Base-by-base conservation (phyloP, 2,797 vertebrate species). In the Poeciliopsis paucimaculata region DNA sequence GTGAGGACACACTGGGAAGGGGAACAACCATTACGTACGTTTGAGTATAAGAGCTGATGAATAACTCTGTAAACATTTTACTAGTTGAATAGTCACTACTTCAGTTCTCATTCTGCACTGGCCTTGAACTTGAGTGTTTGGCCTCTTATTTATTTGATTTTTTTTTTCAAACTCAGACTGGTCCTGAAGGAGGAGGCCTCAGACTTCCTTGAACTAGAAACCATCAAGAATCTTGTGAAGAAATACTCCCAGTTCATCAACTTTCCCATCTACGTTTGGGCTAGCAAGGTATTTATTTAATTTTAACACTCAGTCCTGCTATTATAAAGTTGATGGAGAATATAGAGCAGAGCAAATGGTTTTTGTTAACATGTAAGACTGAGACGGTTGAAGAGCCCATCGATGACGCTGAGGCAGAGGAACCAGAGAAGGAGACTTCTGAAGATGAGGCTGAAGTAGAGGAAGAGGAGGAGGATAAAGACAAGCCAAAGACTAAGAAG, bases 231-330 rank as follows among this genome's bases (percentile, higher is more conserved):
- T 89, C 96, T 99, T 0, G 97, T 99, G 76, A 98, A 70, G 91
- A 99, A 99, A 79, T 99, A 99, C 74, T 99, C 98, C 0, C 98
- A 99, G 91, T 99, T 99, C 92, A 99, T 99, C 87, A 99, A 99
- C 94, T 99, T 99, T 87, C 98, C 98, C 64, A 99, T 99, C 85
- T 99, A 98, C 0, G 96, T 99, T 26, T 99, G 98, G 98, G 97
- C 97, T 92, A 99, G 98, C 95, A 99, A 99, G 97, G 98, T 99
- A 87, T 95, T 83, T 60, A 77, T 71, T 43, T 6, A 72, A 10
- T 60, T 62, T 26, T 26, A 12, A 70, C 34, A 26, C 47, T 60
- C 1, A 79, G 55, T 0, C 4, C 9, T 34, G 43, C 20, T 46
- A 4, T 53, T 60, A 1, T 36, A 3, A 62, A n/a, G 5, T 15